phyloP scores from a whole-genome alignment of 1,140 invertebrate species.

The Drosophila erecta region DNA sequence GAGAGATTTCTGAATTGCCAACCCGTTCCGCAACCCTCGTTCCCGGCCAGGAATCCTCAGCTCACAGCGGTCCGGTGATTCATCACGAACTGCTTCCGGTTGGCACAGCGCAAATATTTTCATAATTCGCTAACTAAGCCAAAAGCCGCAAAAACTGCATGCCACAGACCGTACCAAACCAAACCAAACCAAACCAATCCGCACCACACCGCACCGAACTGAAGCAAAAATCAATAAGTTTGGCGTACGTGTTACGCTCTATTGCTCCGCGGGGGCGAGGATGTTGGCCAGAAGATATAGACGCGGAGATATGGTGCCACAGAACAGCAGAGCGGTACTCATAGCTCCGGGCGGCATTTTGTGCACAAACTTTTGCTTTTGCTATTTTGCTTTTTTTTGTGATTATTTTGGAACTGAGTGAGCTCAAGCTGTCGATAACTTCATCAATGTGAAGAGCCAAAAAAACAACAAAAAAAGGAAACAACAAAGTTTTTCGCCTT shows the following conservation, averaged over 20 bases:
- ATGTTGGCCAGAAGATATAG: slow-evolving; percentile 36
- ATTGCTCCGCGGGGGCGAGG: slow-evolving; percentile 27
- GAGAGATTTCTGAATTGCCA: slow-evolving; percentile 60
- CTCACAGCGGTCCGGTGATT: slow-evolving; percentile 41
- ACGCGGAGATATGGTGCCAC: slow-evolving; percentile 14
- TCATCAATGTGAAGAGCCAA: slow-evolving; percentile 62
- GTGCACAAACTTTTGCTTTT: slow-evolving; percentile 20
- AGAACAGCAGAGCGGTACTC: slow-evolving; percentile 20
- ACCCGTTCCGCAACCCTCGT: slow-evolving; percentile 3
- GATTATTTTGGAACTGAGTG: slow-evolving; percentile 39
- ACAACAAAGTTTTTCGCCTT: slow-evolving; percentile 43
- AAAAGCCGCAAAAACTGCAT: slow-evolving; percentile 73
- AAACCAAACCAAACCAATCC: not conserved
- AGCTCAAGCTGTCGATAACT: slow-evolving; percentile 69
- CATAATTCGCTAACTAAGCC: slow-evolving; percentile 81
- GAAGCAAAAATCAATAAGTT: slow-evolving; percentile 76
- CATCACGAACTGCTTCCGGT: slow-evolving; percentile 60
- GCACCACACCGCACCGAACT: not conserved
- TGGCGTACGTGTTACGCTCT: slow-evolving; percentile 71
- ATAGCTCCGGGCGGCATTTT: slow-evolving; percentile 25
- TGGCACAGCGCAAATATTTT: slow-evolving; percentile 75
- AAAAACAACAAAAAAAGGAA: slow-evolving; percentile 13
- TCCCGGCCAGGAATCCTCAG: slow-evolving; percentile 10
- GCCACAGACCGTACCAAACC: slow-evolving; percentile 33
- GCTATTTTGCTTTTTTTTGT: not conserved